Base-by-base conservation (phyloP, 2,797 vertebrate genomes). In the Macropodus opercularis region DNA sequence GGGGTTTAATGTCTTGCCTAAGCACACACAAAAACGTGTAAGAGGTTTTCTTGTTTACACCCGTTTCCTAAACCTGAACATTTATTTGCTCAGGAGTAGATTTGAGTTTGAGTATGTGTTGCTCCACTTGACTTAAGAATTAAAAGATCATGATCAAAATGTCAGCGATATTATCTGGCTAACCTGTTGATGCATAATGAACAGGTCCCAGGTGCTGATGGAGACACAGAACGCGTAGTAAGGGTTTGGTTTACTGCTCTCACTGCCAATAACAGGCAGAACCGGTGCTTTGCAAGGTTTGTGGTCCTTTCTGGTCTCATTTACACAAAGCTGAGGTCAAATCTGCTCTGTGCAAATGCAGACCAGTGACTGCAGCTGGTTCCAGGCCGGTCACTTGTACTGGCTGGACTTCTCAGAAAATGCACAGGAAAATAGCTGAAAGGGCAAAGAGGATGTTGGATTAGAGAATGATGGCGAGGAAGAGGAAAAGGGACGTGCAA, bases 271-370 rank as follows among this genome's bases (percentile, higher is more conserved):
- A 38, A 15, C 34, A 14, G 7, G 15, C 24, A 6, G 2, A 34
- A 18, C 18, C 19, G 46, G 23, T 3, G 24, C 15, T 23, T 17
- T 60, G 13, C 15, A 17, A 8, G 8, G 13, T 32, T 15, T 15
- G 35, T 38, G 6, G 35, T 14, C 46, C 48, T 39, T 42, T 56
- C 53, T 26, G 3, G 21, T 21, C 65, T 72, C 46, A 68, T 80
- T 84, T 78, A 66, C 69, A 80, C 65, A 82, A 35, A 50, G 57
- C 63, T 51, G 17, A 69, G 63, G 54, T 69, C 69, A 57, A 61
- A 32, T 61, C 14, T 48, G 63, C 62, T 72, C 38, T 13, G 77
- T 79, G 75, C 73, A 83, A 83, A 77, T 42, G 17, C 15, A n/a
- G 26, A 15, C 17, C 4, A 52, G 65, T 1, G 27, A 38, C 57